Evolutionary conservation across 2,888 invertebrate genomes (phyloP), one percentile per base, ranked within the genome.

Genomic region (Trachelus iudaicus): DNA sequence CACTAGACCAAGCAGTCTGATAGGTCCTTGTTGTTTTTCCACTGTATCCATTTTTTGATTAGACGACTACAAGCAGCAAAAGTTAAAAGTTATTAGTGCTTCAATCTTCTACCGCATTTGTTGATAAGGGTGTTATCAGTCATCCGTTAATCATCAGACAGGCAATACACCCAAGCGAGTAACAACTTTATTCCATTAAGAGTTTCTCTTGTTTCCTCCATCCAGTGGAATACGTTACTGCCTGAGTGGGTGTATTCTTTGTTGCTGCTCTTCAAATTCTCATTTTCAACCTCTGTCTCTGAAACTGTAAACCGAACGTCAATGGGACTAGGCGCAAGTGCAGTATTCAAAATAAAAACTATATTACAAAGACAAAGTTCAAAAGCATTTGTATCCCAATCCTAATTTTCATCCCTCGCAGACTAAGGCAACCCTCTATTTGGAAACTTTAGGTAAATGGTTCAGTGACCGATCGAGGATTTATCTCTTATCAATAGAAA

Each of bases 141-240:
- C 56, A 56, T 56, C 56, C 23, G 56, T 23, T 56, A 15, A 23
- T 56, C 56, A 56, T 23, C 23, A 56, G 56, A 56, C 23, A 23
- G 56, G 56, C 6, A 56, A 56, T 56, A 56, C 23, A 23, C 56
- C 56, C 56, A 6, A 34, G 13, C 71, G 31, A 31, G 13, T 71
- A 71, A 71, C 71, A 71, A 71, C 31, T 71, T 71, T 71, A 71
- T 71, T 71, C 71, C 71, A 71, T 71, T 71, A 71, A 71, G 71
- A 34, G 71, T 33, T 31, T 34, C 71, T 71, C 31, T 71, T 71
- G 71, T 71, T 71, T 71, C 9, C 13, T 15, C 71, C 13, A 33
- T 9, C 12, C 13, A 71, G 3, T 23, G 31, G 71, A 34, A 34
- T 33, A 34, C 34, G 71, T 71, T 11, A 71, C 71, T 34, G 71